Evolutionary conservation across 2,888 invertebrate species (phyloP), one percentile per base, ranked within the genome.

Genomic region (Caenorhabditis auriculariae): DNA sequence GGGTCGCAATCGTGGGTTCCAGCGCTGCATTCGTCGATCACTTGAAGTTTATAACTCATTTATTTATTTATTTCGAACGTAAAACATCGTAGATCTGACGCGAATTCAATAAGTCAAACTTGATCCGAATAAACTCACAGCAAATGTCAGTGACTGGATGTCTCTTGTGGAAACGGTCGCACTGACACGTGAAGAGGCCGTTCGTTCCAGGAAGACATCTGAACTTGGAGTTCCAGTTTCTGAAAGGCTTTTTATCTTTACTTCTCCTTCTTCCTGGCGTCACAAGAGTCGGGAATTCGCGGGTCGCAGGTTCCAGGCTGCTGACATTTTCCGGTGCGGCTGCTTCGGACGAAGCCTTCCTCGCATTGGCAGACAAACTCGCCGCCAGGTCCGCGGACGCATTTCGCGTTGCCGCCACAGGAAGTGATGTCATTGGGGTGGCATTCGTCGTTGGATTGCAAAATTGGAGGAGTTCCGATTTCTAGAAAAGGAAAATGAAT

Each of bases 291-390:
- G 7, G 76, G 62, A 6, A 64, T 48, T 19, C 62, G 47, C 19
- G 78, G 78, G 44, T 79, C 77, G 54, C 78, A 78, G 9, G 69
- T 59, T 37, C 78, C 76, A n/a, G 74, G 67, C 6, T 56, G 50
- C 27, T 65, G 63, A 41, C 77, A 77, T 28, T 68, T 65, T 48
- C 64, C 72, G 17, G 72, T 67, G 15, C 63, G 59, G 5, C 70
- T 56, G 56, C 77, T 73, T 6, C 65, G 42, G 21, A 65, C 72
- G 52, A 65, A 65, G 17, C 78, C 75, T 21, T 60, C 59, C 21
- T 61, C 54, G 59, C 76, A 76, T 29, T 66, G 60, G 52, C 74
- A 74, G 41, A 72, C 57, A 42, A 60, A 69, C 43, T 69, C 67
- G 39, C 74, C 74, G 3, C 64, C 64, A 17, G 69, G 67, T 9